Base-by-base conservation (phyloP, 2,113 vertebrate species). In the Heterocephalus glaber region DNA sequence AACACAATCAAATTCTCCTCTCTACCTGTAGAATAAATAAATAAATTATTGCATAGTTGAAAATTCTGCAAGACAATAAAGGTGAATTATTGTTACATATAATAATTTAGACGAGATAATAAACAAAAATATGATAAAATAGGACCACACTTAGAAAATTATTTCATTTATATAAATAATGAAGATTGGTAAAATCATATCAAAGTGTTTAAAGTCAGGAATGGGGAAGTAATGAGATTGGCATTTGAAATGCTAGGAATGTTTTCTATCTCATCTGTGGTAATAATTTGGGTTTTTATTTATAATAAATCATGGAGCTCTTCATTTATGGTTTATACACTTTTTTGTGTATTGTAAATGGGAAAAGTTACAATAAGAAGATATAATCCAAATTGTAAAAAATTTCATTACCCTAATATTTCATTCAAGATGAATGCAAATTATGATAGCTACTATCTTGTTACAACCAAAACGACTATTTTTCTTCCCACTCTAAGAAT, bases 391-490 rank as follows among this genome's bases (percentile, higher is more conserved):
- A 54, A 66, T 4, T 56, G 30, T 49, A 65, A 92, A 94, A 68
- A 88, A 89, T 83, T 35, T 61, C 3, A 92, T 97, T 95, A 76
- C 13, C 9, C 9, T 16, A 96, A 92, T 91, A 86, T 90, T 90
- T 96, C 65, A 92, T 86, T 65, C 16, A 41, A 94, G 20, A 58
- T 97, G n/a, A 65, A 97, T 89, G 44, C 12, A 83, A 52, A 76
- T 77, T 76, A 5, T 81, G 56, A 72, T 91, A 49, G 24, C 5
- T 70, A 38, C 8, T 87, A n/a, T 88, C 77, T 92, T 88, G 22
- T 95, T 79, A 96, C 30, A 93, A 38, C 66, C 86, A 76, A 97
- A 19, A 44, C 97, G 35, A 94, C 95, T 52, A 79, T 61, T 97
- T 96, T 33, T 92, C 95, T 95, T 87, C 28, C 16, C 19, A 60